Conservation (phyloP, 2,797 vertebrate species). For the Macroramphosus scolopax region DNA sequence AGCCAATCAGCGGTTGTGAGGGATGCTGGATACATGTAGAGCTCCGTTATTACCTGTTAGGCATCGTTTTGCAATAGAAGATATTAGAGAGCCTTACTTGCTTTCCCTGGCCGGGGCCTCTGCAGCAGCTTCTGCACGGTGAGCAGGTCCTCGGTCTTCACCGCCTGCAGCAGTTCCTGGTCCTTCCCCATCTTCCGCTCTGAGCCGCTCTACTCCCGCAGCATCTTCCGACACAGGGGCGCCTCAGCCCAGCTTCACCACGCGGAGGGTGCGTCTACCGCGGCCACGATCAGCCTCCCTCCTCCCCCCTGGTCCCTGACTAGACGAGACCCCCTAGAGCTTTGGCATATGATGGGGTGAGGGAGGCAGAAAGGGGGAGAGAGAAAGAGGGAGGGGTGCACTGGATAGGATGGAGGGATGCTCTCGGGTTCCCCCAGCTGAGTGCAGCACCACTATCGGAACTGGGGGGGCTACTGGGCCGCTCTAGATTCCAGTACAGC, state of each 20-base stretch:
- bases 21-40: too few species aligned
- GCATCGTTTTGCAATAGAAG: too few species aligned
- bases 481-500: constrained; percentile 21
- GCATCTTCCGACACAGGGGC: constrained; percentile 70
- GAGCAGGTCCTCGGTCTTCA: constrained; percentile 95
- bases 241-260: constrained; percentile 66
- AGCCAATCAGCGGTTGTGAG: too few species aligned
- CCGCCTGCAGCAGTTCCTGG: constrained; percentile 97
- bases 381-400: background rate
- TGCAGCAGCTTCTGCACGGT: constrained; percentile 97
- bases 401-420: constrained; percentile 54
- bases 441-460: constrained; percentile 27
- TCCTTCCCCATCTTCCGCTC: constrained; percentile 92
- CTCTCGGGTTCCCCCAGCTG: constrained; percentile 43
- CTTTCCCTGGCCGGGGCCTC: constrained; percentile 93
- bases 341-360: constrained; percentile 39
- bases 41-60: too few species aligned
- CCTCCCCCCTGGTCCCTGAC: constrained; percentile 29
- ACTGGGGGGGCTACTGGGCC: constrained; percentile 21
- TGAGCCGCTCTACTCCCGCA: constrained; percentile 72
- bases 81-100: constrained; percentile 78
- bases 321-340: constrained; percentile 38
- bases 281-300: constrained; percentile 46
- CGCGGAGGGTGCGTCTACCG: constrained; percentile 58
- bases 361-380: too few species aligned